These are phyloP conservation scores for Cololabis saira DNA, from an alignment of 2,113 vertebrate species.

Conservation along the genomic window DNA sequence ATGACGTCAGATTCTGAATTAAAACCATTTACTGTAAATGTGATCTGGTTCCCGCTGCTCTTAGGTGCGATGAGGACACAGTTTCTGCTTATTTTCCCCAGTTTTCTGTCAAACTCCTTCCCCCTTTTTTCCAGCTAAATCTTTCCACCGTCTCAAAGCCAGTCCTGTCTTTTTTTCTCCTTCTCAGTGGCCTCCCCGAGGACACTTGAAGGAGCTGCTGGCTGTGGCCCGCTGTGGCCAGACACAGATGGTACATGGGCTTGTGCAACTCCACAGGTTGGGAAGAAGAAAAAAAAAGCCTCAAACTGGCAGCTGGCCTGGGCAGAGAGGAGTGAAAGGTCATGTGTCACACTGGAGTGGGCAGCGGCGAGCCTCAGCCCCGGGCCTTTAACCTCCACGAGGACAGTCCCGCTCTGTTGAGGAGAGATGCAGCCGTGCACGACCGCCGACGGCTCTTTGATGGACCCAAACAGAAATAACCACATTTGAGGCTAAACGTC, in stretches of 20 bases:
- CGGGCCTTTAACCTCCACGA: constrained; percentile 63
- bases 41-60: no score
- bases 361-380: constrained; percentile 55
- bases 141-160: constrained; percentile 42
- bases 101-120: background rate
- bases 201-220: constrained; percentile 15
- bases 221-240: constrained; percentile 9
- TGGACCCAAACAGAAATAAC: constrained; percentile 28
- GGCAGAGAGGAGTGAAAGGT: constrained; percentile 45
- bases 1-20: constrained; percentile 6
- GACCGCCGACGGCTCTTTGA: constrained; percentile 5
- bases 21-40: background rate
- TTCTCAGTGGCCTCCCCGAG: constrained; percentile 46
- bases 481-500: constrained; percentile 14
- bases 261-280: constrained; percentile 30
- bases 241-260: constrained; percentile 4
- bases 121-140: constrained; percentile 8
- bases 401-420: constrained; percentile 55
- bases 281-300: constrained; percentile 18
- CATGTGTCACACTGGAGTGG: constrained; percentile 53
- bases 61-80: no score
- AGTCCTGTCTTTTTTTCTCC: constrained; percentile 36
- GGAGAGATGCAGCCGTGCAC: constrained; percentile 6
- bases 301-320: constrained; percentile 29
- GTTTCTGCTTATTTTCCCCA: background rate